Base-by-base conservation (phyloP, 2,888 invertebrate genomes). In the Villa cingulata region DNA sequence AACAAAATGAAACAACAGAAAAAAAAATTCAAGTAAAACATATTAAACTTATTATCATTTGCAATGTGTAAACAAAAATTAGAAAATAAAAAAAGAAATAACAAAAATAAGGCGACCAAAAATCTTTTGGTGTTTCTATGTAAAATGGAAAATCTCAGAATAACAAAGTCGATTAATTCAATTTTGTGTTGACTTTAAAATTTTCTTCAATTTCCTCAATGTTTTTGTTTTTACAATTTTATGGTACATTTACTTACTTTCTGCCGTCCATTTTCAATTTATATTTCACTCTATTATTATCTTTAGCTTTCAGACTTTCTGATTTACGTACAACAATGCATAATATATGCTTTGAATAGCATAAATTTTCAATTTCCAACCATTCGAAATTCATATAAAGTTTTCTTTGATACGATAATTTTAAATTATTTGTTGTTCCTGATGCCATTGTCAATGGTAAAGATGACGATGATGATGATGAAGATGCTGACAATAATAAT, bases 301-400 rank as follows among this genome's bases (percentile, higher is more conserved):
- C 75, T 49, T 72, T 74, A 46, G 73, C 60, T 54, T 72, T 72
- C 34, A 77, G 62, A 3, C 72, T 71, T 74, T 57, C 74, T 68
- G 54, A 72, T 71, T 56, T 72, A 72, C 4, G 74, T 53, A 58
- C 70, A 10, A 79, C 74, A 10, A 80, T 73, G 54, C 80, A 80
- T 38, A 85, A 68, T 54, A 78, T 80, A 58, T 79, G 81, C 62
- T 84, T 85, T 58, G 81, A 83, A 60, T 81, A 84, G 59, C 81
- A 83, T 54, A 85, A 72, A 54, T 83, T 84, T 59, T 83, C 83
- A 56, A 85, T 83, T 55, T 80, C 79, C 56, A 78, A 76, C 85
- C 85, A 85, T 55, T 74, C 73, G 58, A 77, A 76, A 52, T 64
- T 65, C 56, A 66, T 68, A 53, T 68, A 69, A 10, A 69, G 53